These are phyloP conservation scores for Samia ricini DNA, from an alignment of 1,140 invertebrate genomes.

Conservation along the genomic window DNA sequence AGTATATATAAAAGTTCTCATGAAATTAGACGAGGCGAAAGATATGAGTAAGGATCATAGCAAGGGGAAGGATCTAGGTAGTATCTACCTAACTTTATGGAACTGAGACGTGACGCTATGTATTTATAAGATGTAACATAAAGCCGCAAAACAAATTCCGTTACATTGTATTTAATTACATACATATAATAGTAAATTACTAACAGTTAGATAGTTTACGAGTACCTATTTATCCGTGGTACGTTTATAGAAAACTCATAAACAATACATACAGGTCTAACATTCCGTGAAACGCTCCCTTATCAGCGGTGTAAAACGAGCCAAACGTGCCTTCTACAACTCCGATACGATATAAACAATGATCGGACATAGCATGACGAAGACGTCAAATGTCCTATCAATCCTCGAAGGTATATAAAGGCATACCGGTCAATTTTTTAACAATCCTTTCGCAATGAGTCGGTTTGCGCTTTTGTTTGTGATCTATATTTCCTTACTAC, in stretches of 20 bases:
- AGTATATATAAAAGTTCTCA: no score
- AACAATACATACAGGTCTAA: neutral
- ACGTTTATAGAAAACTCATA: neutral
- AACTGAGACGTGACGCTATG: no score
- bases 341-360: constrained; percentile 34
- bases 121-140: neutral
- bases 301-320: constrained; percentile 13
- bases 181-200: neutral
- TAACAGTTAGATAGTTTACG: neutral
- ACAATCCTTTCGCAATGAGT: constrained; percentile 36
- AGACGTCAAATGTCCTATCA: constrained; percentile 20
- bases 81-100: no score
- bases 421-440: constrained; percentile 21
- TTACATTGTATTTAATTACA: neutral
- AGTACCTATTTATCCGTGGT: neutral
- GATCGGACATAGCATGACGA: constrained; percentile 31
- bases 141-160: neutral
- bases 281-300: constrained; percentile 1
- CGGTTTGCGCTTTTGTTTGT: constrained; percentile 24
- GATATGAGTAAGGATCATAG: no score
- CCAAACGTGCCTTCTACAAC: constrained; percentile 44
- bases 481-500: constrained; percentile 28
- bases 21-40: no score
- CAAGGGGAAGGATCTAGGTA: no score
- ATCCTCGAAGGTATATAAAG: constrained; percentile 39